Evolutionary conservation across 2,113 vertebrate species (phyloP).

Genomic region (Tursiops truncatus): DNA sequence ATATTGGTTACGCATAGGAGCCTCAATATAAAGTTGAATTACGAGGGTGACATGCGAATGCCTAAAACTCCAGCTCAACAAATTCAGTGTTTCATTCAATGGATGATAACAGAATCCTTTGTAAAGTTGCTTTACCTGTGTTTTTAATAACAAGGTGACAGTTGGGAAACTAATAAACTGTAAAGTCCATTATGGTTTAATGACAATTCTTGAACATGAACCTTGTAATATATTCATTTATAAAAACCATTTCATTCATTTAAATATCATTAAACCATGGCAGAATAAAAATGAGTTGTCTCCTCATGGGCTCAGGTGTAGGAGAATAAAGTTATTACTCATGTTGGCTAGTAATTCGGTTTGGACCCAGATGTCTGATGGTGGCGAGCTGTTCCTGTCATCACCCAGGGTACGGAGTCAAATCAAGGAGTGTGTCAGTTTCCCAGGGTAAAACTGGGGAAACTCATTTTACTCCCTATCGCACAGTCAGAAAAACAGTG

Average conservation of each 20-base stretch:
- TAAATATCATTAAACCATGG: slow-evolving; percentile 60
- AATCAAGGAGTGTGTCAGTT: neutral
- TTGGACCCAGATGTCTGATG: rapidly evolving
- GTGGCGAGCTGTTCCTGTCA: rapidly evolving
- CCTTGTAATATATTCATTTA: slow-evolving; percentile 58
- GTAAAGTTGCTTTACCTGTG: slow-evolving; percentile 13
- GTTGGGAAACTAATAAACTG: slow-evolving; percentile 70
- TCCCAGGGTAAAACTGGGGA: neutral
- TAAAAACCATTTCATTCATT: slow-evolving; percentile 54
- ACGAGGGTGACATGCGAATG: neutral
- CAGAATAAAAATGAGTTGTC: slow-evolving; percentile 45
- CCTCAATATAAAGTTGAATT: neutral
- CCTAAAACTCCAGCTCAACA: neutral
- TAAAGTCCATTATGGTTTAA: slow-evolving; percentile 46
- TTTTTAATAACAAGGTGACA: slow-evolving; percentile 53
- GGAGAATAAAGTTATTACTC: neutral
- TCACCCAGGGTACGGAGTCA: rapidly evolving
- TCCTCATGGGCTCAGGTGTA: neutral
- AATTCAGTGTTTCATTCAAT: rapidly evolving
- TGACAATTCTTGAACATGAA: slow-evolving; percentile 10
- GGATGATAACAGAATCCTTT: neutral
- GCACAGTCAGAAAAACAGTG: neutral
- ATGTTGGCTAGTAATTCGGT: rapidly evolving
- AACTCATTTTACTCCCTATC: neutral
- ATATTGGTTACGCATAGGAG: rapidly evolving